These are phyloP conservation scores for Siniperca knerii DNA, from an alignment of 2,113 vertebrate genomes.

Conservation along the genomic window DNA sequence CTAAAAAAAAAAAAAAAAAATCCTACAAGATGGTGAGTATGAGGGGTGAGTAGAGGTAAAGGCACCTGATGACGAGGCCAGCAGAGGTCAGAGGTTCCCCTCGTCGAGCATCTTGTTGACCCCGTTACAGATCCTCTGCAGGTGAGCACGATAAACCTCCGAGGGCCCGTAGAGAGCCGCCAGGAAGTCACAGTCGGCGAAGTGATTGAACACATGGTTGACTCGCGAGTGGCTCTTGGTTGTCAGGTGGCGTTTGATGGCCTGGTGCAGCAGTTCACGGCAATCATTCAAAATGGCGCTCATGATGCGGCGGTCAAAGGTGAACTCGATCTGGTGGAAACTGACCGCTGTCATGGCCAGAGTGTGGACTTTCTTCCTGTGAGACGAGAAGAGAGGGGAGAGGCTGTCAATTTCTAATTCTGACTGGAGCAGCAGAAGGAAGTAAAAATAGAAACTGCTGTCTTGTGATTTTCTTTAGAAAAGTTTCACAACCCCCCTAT, in stretches of 20 bases:
- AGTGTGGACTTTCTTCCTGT: constrained; percentile 90
- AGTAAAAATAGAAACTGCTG: constrained; percentile 77
- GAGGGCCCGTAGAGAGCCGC: constrained; percentile 88
- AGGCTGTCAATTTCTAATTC: constrained; percentile 60
- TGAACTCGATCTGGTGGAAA: constrained; percentile 98
- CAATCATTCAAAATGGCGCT: constrained; percentile 90
- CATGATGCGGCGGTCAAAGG: constrained; percentile 96
- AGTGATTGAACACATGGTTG: constrained; percentile 94
- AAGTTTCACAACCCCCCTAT: constrained; percentile 45
- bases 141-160: constrained; percentile 90
- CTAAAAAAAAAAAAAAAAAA: constrained; percentile 36
- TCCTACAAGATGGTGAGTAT: neutral
- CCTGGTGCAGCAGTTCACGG: constrained; percentile 93
- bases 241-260: constrained; percentile 91
- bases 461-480: constrained; percentile 48
- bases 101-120: constrained; percentile 94
- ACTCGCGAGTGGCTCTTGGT: constrained; percentile 94
- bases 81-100: constrained; percentile 87
- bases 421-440: constrained; percentile 43
- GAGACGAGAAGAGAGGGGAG: constrained; percentile 33
- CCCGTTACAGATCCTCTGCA: constrained; percentile 90
- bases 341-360: constrained; percentile 95
- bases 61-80: neutral
- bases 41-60: constrained; percentile 43
- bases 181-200: constrained; percentile 94